Percentiles rank a stretch among this genome's conserved stretches.
Evolutionary conservation across 2,888 invertebrate species (phyloP).

Genomic region (Cephus pygmeus): DNA sequence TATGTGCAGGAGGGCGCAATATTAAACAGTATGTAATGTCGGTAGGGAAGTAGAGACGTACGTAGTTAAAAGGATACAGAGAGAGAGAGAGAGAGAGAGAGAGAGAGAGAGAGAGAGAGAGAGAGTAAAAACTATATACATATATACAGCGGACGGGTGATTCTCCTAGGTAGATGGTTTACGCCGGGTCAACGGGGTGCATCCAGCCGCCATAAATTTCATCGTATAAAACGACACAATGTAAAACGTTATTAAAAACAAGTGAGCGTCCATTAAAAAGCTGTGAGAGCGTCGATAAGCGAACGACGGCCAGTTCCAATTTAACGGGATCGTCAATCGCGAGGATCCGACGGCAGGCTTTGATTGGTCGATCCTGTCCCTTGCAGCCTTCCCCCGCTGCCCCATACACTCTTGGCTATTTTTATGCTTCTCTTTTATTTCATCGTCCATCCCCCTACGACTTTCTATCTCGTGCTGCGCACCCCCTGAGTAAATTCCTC

Average conservation of each 20-base stretch:
- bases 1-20: constrained; percentile 29
- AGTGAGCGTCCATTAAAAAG: constrained; percentile 29
- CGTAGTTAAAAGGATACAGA: not conserved
- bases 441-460: not conserved
- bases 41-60: constrained; percentile 2
- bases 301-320: constrained; percentile 15
- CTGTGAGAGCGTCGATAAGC: constrained; percentile 18
- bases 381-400: not conserved
- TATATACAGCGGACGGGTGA: not conserved
- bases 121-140: not conserved
- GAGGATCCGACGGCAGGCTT: not conserved
- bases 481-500: not conserved
- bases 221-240: constrained; percentile 17
- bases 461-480: not conserved
- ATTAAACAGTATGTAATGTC: constrained; percentile 35
- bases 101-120: not conserved
- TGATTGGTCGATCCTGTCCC: not conserved
- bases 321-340: constrained; percentile 17
- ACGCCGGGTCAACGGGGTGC: not conserved
- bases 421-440: not conserved
- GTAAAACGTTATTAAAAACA: constrained; percentile 30
- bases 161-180: not conserved
- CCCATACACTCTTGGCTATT: not conserved
- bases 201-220: not conserved
- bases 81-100: not conserved